Evolutionary conservation across 2,888 invertebrate species (phyloP).

Genomic region (Mylabris sibirica): DNA sequence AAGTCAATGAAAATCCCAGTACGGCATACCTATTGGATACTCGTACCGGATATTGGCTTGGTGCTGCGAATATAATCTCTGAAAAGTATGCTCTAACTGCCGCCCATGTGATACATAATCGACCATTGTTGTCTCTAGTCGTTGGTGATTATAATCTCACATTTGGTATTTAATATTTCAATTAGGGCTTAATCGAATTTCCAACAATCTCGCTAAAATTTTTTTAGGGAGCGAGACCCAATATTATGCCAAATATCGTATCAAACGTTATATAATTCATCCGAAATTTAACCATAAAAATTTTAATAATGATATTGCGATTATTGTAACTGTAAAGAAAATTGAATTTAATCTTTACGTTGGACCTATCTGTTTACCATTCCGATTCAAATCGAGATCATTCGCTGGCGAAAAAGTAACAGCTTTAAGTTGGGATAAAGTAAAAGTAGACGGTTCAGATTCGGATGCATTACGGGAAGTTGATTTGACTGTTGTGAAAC

Average conservation of each 20-base stretch:
- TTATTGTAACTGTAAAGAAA: slow-evolving; percentile 56
- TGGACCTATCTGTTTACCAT: slow-evolving; percentile 72
- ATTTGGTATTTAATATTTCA: slow-evolving; percentile 52
- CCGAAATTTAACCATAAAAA: slow-evolving; percentile 47
- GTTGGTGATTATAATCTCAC: slow-evolving; percentile 66
- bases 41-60: slow-evolving; percentile 54
- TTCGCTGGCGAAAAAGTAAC: slow-evolving; percentile 60
- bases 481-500: slow-evolving; percentile 63
- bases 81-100: slow-evolving; percentile 63
- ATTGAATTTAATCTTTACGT: slow-evolving; percentile 65
- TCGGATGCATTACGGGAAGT: slow-evolving; percentile 65
- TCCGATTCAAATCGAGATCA: slow-evolving; percentile 58
- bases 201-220: background rate
- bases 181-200: background rate
- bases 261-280: slow-evolving; percentile 61
- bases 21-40: slow-evolving; percentile 65
- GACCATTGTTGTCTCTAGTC: slow-evolving; percentile 45
- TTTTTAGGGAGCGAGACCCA: slow-evolving; percentile 64
- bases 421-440: slow-evolving; percentile 70
- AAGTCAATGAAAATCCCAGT: slow-evolving; percentile 67
- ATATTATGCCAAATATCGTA: slow-evolving; percentile 58
- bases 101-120: slow-evolving; percentile 64
- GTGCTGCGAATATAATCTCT: slow-evolving; percentile 66
- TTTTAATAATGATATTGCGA: slow-evolving; percentile 65
- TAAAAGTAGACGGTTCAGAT: slow-evolving; percentile 62